Base-by-base conservation (phyloP, 2,797 vertebrate species). In the Danio choprae region DNA sequence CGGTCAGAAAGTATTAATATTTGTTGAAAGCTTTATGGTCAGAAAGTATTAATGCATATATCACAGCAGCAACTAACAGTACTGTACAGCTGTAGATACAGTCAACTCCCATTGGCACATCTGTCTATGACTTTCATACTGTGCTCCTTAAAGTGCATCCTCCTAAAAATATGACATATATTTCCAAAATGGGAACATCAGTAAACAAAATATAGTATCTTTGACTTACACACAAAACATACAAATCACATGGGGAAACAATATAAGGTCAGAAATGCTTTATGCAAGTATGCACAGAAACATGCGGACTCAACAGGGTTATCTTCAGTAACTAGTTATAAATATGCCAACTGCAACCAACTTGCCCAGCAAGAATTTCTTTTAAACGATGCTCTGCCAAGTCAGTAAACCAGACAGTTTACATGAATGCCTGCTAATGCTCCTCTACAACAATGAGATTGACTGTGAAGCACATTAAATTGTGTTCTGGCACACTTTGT, bases 61-160 rank as follows among this genome's bases (percentile, higher is more conserved):
- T 12, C n/a, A 41, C 46, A 77, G 74, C 63, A 77, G 74, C 62
- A 67, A 76, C 10, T 44, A 18, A 76, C 20, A 36, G 22, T 29
- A 20, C 20, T 6, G 16, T 43, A 65, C 62, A 65, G 50, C 43
- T 55, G 20, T 38, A 67, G 63, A 51, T 53, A 77, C 51, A n/a
- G 22, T 68, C 51, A 6, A 11, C 18, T 77, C 1, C 1, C 5
- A 20, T 75, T 40, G 36, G 16, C 11, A 4, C 4, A 59, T 68
- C 64, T 77, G 62, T 41, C 41, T 16, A 13, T 20, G 58, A 40
- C 16, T 4, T 0, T 68, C 22, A 38, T 38, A 69, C 63, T 68
- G 20, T 46, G 64, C 63, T 58, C 62, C 64, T 59, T 77, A 78
- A 78, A 70, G 76, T 78, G 65, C 65, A 78, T 69, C 65, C 44